phyloP scores from a whole-genome alignment of 2,888 invertebrate genomes.

The Catocala fraxini region DNA sequence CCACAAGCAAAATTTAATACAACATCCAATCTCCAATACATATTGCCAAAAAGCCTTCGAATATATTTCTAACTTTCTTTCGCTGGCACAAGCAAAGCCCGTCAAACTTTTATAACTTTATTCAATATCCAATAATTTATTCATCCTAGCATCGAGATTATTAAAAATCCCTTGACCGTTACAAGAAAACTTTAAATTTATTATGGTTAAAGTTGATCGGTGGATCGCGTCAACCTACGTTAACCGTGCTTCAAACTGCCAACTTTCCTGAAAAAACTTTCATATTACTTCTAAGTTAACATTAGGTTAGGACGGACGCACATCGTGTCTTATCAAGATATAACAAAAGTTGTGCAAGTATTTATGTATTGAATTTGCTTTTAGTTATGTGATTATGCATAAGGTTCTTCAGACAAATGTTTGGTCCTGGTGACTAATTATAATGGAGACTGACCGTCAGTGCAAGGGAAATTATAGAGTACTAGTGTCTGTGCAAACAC shows the following conservation, averaged over 20 bases:
- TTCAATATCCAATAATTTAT: slow-evolving; percentile 58
- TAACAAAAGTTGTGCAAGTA: background rate
- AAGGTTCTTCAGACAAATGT: too few relatives aligned
- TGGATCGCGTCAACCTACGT: slow-evolving; percentile 58
- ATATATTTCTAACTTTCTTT: slow-evolving; percentile 31
- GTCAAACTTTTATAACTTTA: slow-evolving; percentile 47
- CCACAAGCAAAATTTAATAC: background rate
- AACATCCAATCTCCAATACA: slow-evolving; percentile 1
- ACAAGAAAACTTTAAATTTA: slow-evolving; percentile 64
- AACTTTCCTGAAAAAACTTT: slow-evolving; percentile 43
- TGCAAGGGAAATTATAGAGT: too few relatives aligned
- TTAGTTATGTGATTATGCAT: background rate
- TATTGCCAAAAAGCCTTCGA: slow-evolving; percentile 14
- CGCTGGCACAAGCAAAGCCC: slow-evolving; percentile 28
- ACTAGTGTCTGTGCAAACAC: too few relatives aligned
- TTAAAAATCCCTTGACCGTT: slow-evolving; percentile 65
- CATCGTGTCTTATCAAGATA: background rate
- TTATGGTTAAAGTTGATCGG: slow-evolving; percentile 60
- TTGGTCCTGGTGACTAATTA: too few relatives aligned
- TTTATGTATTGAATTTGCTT: slow-evolving; percentile 15
- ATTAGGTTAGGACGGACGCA: slow-evolving; percentile 19
- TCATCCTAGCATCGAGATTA: slow-evolving; percentile 54
- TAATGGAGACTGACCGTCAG: too few relatives aligned
- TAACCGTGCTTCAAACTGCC: slow-evolving; percentile 57
- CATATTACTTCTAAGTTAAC: slow-evolving; percentile 52